These are phyloP conservation scores for Menura novaehollandiae DNA, from an alignment of 2,113 vertebrate species.

Conservation along the genomic window DNA sequence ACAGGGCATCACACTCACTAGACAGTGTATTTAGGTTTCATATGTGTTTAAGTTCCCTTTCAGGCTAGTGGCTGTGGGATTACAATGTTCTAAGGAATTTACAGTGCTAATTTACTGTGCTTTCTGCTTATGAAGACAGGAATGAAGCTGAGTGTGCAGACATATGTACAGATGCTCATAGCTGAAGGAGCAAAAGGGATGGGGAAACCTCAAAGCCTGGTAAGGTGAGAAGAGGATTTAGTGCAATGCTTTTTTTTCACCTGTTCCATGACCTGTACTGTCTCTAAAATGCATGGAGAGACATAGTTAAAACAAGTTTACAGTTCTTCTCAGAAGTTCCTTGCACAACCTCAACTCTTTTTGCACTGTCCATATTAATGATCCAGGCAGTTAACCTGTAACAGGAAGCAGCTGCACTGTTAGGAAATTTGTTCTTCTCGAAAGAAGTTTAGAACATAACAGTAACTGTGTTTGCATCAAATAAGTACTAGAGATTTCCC, in stretches of 20 bases:
- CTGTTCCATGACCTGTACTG: background rate
- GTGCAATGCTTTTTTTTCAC: background rate
- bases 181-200: background rate
- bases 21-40: background rate
- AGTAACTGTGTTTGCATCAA: background rate
- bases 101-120: background rate
- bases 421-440: background rate
- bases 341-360: background rate
- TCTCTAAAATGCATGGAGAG: background rate
- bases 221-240: background rate
- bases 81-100: background rate
- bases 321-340: background rate
- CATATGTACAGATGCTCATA: background rate
- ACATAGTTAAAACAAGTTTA: background rate
- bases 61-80: background rate
- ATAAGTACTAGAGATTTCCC: background rate
- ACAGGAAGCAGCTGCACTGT: background rate
- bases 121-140: background rate
- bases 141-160: background rate
- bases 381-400: background rate
- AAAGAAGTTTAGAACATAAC: background rate
- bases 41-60: background rate
- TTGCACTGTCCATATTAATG: background rate
- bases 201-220: background rate
- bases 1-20: background rate